A percentile compares a stretch with the other conserved stretches of the same genome.
phyloP scores from a whole-genome alignment of 2,888 invertebrate genomes.

The Corbicula japonica region DNA sequence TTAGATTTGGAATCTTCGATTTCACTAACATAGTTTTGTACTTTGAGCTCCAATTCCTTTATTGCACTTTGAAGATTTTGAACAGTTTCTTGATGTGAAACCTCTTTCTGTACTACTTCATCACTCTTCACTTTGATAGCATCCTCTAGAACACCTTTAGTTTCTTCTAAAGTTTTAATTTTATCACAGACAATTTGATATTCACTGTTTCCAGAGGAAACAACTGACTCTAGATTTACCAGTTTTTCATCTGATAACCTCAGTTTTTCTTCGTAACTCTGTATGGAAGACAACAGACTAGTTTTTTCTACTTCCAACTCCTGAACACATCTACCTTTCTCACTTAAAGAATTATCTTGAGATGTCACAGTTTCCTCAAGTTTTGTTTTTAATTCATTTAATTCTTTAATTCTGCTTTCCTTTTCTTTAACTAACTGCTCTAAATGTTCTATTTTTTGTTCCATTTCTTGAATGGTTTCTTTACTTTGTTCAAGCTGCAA shows the following conservation, averaged over 20 bases:
- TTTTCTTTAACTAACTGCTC: constrained; percentile 21
- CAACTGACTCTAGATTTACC: neutral
- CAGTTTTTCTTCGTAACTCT: constrained; percentile 16
- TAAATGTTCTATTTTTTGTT: constrained; percentile 62
- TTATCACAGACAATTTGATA: constrained; percentile 44
- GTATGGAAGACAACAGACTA: neutral
- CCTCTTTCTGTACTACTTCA: constrained; percentile 50
- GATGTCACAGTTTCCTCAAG: constrained; percentile 3
- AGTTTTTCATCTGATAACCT: constrained; percentile 27
- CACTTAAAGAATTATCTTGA: constrained; percentile 1
- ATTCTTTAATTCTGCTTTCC: neutral
- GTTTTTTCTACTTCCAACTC: constrained; percentile 14
- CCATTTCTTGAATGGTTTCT: constrained; percentile 76
- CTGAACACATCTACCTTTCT: constrained; percentile 6
- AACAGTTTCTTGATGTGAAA: constrained; percentile 35
- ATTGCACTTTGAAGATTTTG: constrained; percentile 21
- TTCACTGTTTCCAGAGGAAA: constrained; percentile 14
- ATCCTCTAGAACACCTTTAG: constrained; percentile 31
- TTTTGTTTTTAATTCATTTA: neutral
- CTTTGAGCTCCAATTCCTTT: constrained; percentile 11
- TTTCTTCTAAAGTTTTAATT: constrained; percentile 42
- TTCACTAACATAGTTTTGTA: constrained; percentile 37
- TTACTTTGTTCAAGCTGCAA: constrained; percentile 77
- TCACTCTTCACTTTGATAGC: constrained; percentile 43
- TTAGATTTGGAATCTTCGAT: neutral